phyloP scores from a whole-genome alignment of 2,888 invertebrate genomes.

The Apamea epomidion region DNA sequence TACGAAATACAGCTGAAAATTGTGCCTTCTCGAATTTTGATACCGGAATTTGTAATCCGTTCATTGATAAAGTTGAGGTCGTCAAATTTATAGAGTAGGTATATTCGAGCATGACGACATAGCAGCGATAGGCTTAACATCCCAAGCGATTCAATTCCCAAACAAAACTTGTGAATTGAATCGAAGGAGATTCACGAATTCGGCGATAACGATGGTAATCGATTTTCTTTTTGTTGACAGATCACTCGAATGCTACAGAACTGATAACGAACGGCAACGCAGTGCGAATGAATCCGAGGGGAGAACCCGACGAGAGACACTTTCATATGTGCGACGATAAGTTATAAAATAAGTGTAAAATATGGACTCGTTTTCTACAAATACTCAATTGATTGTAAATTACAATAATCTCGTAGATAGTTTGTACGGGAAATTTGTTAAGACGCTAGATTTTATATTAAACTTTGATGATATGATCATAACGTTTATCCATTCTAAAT shows the following conservation, averaged over 20 bases:
- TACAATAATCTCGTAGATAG: constrained; percentile 30
- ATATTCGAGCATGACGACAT: constrained; percentile 1
- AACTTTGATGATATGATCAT: constrained; percentile 35
- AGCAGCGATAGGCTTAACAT: not conserved
- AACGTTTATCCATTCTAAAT: constrained; percentile 18
- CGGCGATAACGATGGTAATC: constrained; percentile 12
- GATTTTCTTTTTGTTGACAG: constrained; percentile 72
- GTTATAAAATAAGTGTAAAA: constrained; percentile 70
- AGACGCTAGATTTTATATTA: constrained; percentile 55
- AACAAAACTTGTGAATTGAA: constrained; percentile 16
- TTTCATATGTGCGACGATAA: constrained; percentile 78
- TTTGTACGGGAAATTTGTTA: constrained; percentile 19
- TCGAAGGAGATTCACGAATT: not conserved
- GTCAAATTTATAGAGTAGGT: not conserved
- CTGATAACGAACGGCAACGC: constrained; percentile 78
- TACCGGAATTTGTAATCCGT: constrained; percentile 5
- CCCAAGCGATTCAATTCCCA: constrained; percentile 1
- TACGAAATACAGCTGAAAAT: constrained; percentile 12
- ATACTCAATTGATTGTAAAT: constrained; percentile 42
- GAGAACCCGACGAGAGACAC: constrained; percentile 71
- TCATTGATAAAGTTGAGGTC: not conserved
- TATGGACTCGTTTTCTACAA: constrained; percentile 53
- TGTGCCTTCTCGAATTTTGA: constrained; percentile 1
- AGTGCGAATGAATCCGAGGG: constrained; percentile 79
- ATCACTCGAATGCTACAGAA: constrained; percentile 80